Base-by-base conservation (phyloP, 2,888 invertebrate genomes). In the Agonopterix heracliana region DNA sequence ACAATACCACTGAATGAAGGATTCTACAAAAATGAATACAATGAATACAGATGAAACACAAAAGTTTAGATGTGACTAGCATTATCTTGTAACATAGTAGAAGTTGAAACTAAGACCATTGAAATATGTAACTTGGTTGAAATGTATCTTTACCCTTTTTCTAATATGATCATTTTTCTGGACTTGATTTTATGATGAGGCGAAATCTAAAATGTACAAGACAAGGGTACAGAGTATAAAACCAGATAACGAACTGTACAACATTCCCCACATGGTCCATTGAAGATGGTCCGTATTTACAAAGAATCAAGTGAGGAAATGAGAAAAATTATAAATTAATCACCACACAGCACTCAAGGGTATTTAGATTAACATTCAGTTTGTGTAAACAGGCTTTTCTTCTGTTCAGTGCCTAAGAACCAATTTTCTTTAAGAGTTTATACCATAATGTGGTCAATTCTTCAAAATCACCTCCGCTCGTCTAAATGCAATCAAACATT, bases 361-460 rank as follows among this genome's bases (percentile, higher is more conserved):
- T 26, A 26, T 26, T 26, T 26, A 26, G 26, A 26, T 26, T 26
- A 26, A 26, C 26, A 26, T 26, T 26, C 26, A 26, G 26, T 26
- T 26, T 26, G 26, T 26, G 7, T 26, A 26, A 26, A 26, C 26
- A 26, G 26, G 26, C 26, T 26, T 35, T n/a, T 34, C 45, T 36
- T 14, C 44, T 40, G 34, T 46, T 34, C 43, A 43, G 26, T 46
- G 43, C 49, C 12, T 11, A 49, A 38, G 17, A 26, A 46, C 36
- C 7, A 13, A 34, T 11, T 26, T 48, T 46, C 40, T 40, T 41
- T 40, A 26, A 38, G 26, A 35, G 11, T 42, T 41, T 48, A 42
- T 48, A 51, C 48, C 48, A 42, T 46, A 48, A 11, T 46, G 46
- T 51, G 51, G 51, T 51, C 34, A 38, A 45, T 42, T 34, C 48